Conservation (phyloP, 2,113 vertebrate genomes). For the Thymallus thymallus region DNA sequence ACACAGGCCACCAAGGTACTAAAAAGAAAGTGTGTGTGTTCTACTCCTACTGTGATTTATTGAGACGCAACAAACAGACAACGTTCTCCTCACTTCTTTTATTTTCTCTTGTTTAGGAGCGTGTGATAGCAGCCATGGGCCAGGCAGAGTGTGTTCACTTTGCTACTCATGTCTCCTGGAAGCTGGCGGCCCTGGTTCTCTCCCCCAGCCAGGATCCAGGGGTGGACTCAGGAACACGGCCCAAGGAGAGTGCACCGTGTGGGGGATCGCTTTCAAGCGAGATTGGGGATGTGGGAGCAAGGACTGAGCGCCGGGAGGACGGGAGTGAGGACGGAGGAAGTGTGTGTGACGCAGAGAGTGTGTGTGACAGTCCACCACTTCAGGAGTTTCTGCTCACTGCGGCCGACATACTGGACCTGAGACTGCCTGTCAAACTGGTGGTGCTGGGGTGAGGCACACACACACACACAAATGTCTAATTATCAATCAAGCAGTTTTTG, state of each 20-base stretch:
- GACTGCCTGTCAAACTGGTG: constrained; percentile 84
- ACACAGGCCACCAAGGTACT: constrained; percentile 79
- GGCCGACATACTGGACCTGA: constrained; percentile 86
- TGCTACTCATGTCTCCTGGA: constrained; percentile 94
- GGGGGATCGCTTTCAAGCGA: constrained; percentile 16
- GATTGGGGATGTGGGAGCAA: constrained; percentile 29
- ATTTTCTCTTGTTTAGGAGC: constrained; percentile 59
- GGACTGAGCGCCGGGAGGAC: constrained; percentile 75
- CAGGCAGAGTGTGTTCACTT: constrained; percentile 95
- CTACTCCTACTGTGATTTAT: too few species aligned
- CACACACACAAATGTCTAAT: too few species aligned
- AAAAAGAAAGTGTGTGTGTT: too few species aligned
- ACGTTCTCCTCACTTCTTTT: too few species aligned
- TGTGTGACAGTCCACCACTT: constrained; percentile 85
- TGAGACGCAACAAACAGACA: too few species aligned
- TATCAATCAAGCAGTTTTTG: too few species aligned
- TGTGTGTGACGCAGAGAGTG: constrained; percentile 81
- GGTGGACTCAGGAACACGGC: not conserved
- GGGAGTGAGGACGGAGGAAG: constrained; percentile 76
- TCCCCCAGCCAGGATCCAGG: constrained; percentile 75
- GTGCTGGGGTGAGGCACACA: constrained; percentile 76
- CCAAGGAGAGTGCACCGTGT: constrained; percentile 20
- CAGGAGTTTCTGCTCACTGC: constrained; percentile 94
- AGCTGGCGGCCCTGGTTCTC: constrained; percentile 87
- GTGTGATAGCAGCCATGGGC: constrained; percentile 82